Evolutionary conservation across 2,113 vertebrate genomes (phyloP), one percentile per base, ranked within the genome.

Genomic region (Verasper variegatus): DNA sequence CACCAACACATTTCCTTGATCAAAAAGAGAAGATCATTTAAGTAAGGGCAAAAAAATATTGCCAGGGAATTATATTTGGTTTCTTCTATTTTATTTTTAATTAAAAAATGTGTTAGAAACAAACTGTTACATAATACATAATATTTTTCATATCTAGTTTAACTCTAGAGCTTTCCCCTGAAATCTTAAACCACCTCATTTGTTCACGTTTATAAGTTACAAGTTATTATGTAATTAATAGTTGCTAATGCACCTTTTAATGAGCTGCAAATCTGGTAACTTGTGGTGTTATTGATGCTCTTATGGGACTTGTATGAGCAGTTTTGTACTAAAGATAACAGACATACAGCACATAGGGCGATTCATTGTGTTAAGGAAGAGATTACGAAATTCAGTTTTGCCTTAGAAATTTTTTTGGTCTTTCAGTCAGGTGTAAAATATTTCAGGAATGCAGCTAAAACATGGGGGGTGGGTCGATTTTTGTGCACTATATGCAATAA

Each of bases 401-500:
- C 23, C 72, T 59, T 42, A 69, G 55, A 71, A 70, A 64, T 61
- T 21, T 67, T 86, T 85, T 88, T 61, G 59, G 81, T 82, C 79
- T 71, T 35, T 60, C 74, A 84, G 83, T 83, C 81, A 82, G 74
- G 78, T 76, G 64, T 62, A 84, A 84, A 80, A 83, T 68, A 68
- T 78, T 80, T 78, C 63, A 61, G 60, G 68, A 80, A 83, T 71
- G 79, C 78, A 71, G 74, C 54, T n/a, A 45, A 82, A 81, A 84
- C 64, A 68, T 75, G 58, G 52, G 80, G 14, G 57, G 26, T 14
- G 81, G 82, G 74, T 76, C 71, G 74, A 78, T 82, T 85, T 91
- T 85, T 86, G 82, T 90, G 89, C 87, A 91, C 84, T 88, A 91
- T 89, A 90, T 86, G 89, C 92, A 88, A 92, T 85, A 87, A 87